Conservation (phyloP, 2,797 vertebrate genomes). For the Syndactyla subalaris region DNA sequence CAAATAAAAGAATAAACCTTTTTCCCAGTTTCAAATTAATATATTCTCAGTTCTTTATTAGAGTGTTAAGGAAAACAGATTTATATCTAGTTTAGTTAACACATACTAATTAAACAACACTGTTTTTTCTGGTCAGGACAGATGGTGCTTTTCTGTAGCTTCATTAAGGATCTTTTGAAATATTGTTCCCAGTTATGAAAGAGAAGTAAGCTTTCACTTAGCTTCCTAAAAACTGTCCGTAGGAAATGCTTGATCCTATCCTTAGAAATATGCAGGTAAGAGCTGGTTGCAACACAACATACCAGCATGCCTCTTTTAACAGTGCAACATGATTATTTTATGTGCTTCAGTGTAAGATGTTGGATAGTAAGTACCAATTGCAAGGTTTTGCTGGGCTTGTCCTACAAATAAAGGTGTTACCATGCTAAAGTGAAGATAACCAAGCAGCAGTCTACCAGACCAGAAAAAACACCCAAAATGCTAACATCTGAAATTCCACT, state of each 20-base stretch:
- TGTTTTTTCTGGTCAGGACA: slow-evolving; percentile 31
- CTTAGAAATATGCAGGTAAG: background rate
- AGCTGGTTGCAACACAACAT: background rate
- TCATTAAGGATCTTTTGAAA: slow-evolving; percentile 39
- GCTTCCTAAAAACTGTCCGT: background rate
- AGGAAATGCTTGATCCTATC: background rate
- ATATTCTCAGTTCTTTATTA: background rate
- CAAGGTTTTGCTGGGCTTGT: background rate
- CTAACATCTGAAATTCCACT: background rate
- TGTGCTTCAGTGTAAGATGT: background rate
- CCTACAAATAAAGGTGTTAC: background rate
- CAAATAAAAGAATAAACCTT: background rate
- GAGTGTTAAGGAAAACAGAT: background rate
- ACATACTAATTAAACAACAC: slow-evolving; percentile 23
- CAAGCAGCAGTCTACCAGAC: background rate
- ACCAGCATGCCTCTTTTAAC: background rate
- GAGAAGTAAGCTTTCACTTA: background rate
- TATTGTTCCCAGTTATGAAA: slow-evolving; percentile 34
- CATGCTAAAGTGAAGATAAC: background rate
- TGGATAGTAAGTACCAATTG: background rate
- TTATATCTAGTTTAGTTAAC: slow-evolving; percentile 29
- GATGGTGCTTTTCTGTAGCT: slow-evolving; percentile 53
- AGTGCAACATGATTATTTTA: background rate
- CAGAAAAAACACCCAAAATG: background rate
- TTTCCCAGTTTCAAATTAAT: background rate